Conservation (phyloP, 2,888 invertebrate genomes). For the Aphrophora alni region DNA sequence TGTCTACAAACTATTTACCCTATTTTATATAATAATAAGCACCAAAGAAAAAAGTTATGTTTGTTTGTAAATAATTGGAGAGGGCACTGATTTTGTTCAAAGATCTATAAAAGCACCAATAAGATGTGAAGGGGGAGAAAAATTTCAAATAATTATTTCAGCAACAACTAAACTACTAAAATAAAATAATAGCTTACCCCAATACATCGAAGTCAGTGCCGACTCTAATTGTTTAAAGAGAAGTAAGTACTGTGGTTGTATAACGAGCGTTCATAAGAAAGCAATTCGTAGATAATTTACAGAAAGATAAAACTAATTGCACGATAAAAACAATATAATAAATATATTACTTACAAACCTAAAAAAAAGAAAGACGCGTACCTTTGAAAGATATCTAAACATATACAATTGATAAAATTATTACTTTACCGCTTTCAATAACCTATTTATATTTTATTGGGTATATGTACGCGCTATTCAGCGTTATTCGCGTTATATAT, state of each 20-base stretch:
- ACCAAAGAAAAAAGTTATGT: too few relatives aligned
- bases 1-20: too few relatives aligned
- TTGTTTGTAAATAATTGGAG: too few relatives aligned
- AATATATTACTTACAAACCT: not conserved
- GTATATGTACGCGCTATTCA: not conserved
- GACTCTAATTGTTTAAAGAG: not conserved
- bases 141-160: not conserved
- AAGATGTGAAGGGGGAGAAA: not conserved
- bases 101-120: not conserved
- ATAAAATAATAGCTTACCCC: not conserved
- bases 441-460: not conserved
- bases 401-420: not conserved
- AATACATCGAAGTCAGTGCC: not conserved
- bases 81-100: too few relatives aligned
- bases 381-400: not conserved
- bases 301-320: not conserved
- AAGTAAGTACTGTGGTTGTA: not conserved
- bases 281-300: not conserved
- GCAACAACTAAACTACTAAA: not conserved
- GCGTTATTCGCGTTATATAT: not conserved
- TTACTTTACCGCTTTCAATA: not conserved
- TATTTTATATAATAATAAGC: too few relatives aligned
- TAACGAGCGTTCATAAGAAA: not conserved
- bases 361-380: not conserved
- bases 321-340: not conserved